Evolutionary conservation across 2,888 invertebrate genomes (phyloP).

Genomic region (Stenchaetothrips biformis): DNA sequence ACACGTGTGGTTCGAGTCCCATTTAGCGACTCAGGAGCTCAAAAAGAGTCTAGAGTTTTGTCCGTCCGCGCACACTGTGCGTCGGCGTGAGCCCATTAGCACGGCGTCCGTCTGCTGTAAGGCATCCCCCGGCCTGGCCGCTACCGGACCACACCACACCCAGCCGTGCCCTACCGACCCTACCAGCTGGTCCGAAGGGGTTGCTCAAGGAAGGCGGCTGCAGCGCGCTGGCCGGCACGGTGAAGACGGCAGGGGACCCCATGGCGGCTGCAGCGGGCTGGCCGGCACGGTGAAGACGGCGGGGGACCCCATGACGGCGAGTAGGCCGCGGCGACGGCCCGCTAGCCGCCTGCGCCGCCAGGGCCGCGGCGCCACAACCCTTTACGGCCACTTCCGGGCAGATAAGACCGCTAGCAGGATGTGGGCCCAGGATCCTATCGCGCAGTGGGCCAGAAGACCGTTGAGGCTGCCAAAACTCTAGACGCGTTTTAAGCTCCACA

Average conservation of each 20-base stretch:
- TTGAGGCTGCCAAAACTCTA: too few relatives aligned
- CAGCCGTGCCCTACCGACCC: neutral
- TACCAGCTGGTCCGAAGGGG: neutral
- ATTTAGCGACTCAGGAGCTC: too few relatives aligned
- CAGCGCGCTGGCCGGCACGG: neutral
- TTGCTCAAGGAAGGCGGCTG: neutral
- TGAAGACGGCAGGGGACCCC: neutral
- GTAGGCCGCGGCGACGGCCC: neutral
- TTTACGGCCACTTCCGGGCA: neutral
- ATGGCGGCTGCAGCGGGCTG: neutral
- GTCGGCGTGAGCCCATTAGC: too few relatives aligned
- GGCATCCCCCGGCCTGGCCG: too few relatives aligned
- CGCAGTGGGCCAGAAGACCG: too few relatives aligned
- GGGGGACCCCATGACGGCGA: neutral
- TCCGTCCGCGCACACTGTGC: too few relatives aligned
- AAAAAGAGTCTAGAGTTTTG: too few relatives aligned
- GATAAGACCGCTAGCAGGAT: neutral
- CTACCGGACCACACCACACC: neutral
- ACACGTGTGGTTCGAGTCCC: too few relatives aligned
- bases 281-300: neutral
- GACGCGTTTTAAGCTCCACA: too few relatives aligned
- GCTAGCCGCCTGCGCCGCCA: neutral
- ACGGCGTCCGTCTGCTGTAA: too few relatives aligned
- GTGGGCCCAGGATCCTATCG: too few relatives aligned
- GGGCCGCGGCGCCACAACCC: neutral